Conservation (phyloP, 30 jellyfish, hydroid and myxozoan genomes). For the Chironex yamaguchii region DNA sequence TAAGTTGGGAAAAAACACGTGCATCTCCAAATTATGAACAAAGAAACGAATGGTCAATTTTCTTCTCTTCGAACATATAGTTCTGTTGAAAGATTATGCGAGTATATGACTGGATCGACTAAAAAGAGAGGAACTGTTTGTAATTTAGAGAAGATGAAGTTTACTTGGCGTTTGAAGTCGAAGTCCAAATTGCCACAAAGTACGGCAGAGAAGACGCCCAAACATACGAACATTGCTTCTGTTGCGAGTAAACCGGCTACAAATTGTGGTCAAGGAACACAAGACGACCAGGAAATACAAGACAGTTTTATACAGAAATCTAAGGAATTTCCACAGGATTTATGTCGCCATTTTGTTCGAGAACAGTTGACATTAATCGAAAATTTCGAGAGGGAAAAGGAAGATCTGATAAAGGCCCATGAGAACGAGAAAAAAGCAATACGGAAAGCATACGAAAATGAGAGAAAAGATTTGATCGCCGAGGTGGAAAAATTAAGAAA, state of each 20-base stretch:
- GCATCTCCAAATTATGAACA: neutral
- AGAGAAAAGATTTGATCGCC: conserved; percentile 68
- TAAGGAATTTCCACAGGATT: neutral
- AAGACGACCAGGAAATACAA: no score
- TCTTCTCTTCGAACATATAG: no score
- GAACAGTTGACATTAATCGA: conserved; percentile 68
- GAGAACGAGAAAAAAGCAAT: conserved; percentile 64
- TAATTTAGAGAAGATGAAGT: neutral
- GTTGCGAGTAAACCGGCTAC: no score
- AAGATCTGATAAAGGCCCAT: conserved; percentile 53
- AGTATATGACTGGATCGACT: no score
- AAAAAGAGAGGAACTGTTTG: no score
- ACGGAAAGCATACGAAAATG: conserved; percentile 85
- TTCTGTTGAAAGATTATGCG: no score
- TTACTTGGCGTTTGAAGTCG: neutral
- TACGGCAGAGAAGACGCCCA: neutral
- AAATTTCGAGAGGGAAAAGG: conserved; percentile 81
- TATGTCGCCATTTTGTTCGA: neutral
- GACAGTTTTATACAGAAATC: neutral
- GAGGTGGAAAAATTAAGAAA: conserved; percentile 66
- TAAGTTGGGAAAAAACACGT: neutral
- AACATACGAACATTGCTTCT: no score
- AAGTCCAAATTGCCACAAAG: neutral
- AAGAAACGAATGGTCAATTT: neutral
- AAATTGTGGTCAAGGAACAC: no score